Conservation (phyloP, 2,113 vertebrate genomes). For the Perccottus glenii region DNA sequence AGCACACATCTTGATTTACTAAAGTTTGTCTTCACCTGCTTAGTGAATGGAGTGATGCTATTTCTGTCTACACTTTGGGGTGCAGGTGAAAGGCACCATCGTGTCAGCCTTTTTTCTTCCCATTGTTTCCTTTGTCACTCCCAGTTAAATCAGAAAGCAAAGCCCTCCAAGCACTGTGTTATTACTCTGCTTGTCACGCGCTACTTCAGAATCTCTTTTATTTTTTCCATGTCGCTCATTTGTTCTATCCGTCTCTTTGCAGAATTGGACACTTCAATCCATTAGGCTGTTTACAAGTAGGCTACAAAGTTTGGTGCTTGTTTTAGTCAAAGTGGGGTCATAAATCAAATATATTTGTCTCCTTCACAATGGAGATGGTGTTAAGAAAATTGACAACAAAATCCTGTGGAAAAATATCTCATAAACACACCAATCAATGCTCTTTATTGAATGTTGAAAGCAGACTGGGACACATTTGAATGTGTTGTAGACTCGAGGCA, state of each 20-base stretch:
- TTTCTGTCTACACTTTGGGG: slow-evolving; percentile 55
- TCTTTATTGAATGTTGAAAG: slow-evolving; percentile 42
- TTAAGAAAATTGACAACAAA: slow-evolving; percentile 54
- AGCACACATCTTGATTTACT: slow-evolving; percentile 14
- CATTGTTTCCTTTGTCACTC: slow-evolving; percentile 61
- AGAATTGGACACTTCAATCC: slow-evolving; percentile 62
- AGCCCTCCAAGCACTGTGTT: slow-evolving; percentile 55
- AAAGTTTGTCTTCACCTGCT: slow-evolving; percentile 45
- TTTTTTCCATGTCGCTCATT: slow-evolving; percentile 54
- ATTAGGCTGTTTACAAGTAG: slow-evolving; percentile 62
- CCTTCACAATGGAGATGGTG: slow-evolving; percentile 46
- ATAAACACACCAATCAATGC: slow-evolving; percentile 42
- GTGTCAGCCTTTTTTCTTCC: slow-evolving; percentile 63
- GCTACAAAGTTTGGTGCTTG: slow-evolving; percentile 46
- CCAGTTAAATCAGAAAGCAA: slow-evolving; percentile 66
- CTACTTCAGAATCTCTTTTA: slow-evolving; percentile 52
- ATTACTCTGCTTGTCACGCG: slow-evolving; percentile 64
- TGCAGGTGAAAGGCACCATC: slow-evolving; percentile 48
- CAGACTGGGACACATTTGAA: slow-evolving; percentile 21
- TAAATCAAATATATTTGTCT: slow-evolving; percentile 63
- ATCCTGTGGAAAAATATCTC: slow-evolving; percentile 31
- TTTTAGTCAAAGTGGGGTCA: slow-evolving; percentile 49
- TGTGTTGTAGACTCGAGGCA: slow-evolving; percentile 13
- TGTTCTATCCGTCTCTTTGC: slow-evolving; percentile 41
- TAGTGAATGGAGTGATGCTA: slow-evolving; percentile 52